Conservation (phyloP, 2,888 invertebrate genomes). For the Stenichneumon culpator region DNA sequence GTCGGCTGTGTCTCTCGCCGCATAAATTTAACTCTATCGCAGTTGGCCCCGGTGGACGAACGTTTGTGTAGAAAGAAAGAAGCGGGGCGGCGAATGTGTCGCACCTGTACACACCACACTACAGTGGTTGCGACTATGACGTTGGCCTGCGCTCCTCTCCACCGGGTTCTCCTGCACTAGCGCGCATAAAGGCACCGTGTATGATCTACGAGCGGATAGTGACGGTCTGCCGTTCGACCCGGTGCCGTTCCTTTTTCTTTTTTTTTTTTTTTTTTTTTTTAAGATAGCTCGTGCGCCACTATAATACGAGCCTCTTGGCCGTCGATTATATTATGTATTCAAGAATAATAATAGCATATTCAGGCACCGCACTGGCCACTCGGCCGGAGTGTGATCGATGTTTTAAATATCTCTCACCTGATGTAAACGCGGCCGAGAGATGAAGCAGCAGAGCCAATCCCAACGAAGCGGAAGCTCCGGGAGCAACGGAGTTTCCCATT, state of each 20-base stretch:
- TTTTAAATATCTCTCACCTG: constrained; percentile 63
- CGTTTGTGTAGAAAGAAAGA: constrained; percentile 13
- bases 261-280: constrained; percentile 23
- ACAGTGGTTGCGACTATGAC: constrained; percentile 43
- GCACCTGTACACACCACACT: constrained; percentile 60
- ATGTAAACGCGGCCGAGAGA: constrained; percentile 60
- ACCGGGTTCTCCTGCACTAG: constrained; percentile 16
- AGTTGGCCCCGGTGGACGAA: constrained; percentile 49
- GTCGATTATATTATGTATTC: constrained; percentile 34
- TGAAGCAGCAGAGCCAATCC: constrained; percentile 57
- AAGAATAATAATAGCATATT: constrained; percentile 10
- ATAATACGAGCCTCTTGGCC: constrained; percentile 24
- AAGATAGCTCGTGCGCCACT: constrained; percentile 31
- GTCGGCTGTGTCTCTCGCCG: constrained; percentile 29
- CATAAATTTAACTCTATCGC: constrained; percentile 64
- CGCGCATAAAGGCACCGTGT: neutral
- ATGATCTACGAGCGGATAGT: constrained; percentile 43
- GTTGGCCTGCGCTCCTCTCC: constrained; percentile 43
- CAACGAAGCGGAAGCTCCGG: constrained; percentile 52
- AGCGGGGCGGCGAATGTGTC: constrained; percentile 47
- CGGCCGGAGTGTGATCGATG: constrained; percentile 36
- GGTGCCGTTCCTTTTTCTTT: constrained; percentile 36
- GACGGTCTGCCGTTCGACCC: constrained; percentile 54
- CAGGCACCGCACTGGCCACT: neutral
- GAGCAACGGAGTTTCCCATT: constrained; percentile 53